Conservation (phyloP, 2,888 invertebrate species). For the Oegoconia quadripuncta region DNA sequence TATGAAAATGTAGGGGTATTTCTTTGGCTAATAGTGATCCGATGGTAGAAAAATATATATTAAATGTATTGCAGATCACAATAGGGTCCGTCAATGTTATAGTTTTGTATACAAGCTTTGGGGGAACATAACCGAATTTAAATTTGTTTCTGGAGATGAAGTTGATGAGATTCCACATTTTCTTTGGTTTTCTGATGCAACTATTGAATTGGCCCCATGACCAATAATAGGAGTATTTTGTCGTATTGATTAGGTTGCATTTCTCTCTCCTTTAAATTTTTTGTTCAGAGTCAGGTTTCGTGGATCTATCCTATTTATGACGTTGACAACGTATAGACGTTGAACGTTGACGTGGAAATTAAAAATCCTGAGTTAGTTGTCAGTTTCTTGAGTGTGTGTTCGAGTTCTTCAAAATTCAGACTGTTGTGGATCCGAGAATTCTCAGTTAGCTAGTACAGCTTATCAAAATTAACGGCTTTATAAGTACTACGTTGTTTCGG, state of each 20-base stretch:
- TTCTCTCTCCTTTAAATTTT: not conserved
- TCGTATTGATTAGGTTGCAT: not conserved
- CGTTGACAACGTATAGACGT: slow-evolving; percentile 7
- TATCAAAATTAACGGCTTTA: slow-evolving; percentile 15
- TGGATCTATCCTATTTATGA: not conserved
- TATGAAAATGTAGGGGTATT: not conserved
- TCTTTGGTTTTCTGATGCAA: slow-evolving; percentile 7
- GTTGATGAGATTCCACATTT: too few relatives aligned
- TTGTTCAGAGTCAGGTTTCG: not conserved
- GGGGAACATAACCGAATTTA: not conserved
- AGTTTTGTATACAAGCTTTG: slow-evolving; percentile 4
- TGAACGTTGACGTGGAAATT: not conserved
- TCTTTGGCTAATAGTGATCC: slow-evolving; percentile 1
- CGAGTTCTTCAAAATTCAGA: not conserved
- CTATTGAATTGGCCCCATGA: slow-evolving; percentile 1
- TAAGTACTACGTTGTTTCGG: slow-evolving; percentile 8
- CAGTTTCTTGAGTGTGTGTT: not conserved
- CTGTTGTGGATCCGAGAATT: slow-evolving; percentile 6
- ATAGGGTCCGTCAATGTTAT: not conserved
- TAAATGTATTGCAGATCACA: slow-evolving; percentile 1
- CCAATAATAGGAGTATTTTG: slow-evolving; percentile 7
- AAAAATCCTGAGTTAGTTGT: slow-evolving; percentile 10
- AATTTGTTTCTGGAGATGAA: slow-evolving; percentile 5
- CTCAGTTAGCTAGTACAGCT: slow-evolving; percentile 7
- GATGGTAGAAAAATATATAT: slow-evolving; percentile 2